phyloP scores from a whole-genome alignment of 2,797 vertebrate genomes.

The Acanthurus tractus region DNA sequence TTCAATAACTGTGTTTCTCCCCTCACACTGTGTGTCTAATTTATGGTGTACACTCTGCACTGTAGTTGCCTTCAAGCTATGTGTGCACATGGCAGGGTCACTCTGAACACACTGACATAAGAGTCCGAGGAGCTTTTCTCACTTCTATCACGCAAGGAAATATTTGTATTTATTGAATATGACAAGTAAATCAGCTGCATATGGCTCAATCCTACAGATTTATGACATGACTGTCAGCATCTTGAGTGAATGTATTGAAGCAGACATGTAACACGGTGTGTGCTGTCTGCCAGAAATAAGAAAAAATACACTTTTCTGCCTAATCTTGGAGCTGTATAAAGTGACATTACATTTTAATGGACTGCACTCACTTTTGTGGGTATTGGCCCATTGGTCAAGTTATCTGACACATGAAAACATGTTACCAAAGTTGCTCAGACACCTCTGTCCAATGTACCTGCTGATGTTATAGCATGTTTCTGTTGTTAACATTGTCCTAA shows the following conservation, averaged over 20 bases:
- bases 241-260: conserved; percentile 16
- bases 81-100: conserved; percentile 4
- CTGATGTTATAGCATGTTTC: not conserved
- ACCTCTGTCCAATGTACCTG: not conserved
- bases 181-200: conserved; percentile 52
- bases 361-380: conserved; percentile 9
- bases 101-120: conserved; percentile 5
- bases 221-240: conserved; percentile 7
- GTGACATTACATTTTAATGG: not conserved
- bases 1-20: conserved; percentile 30
- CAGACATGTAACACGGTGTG: conserved; percentile 27
- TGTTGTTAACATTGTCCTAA: not conserved
- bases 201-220: conserved; percentile 33
- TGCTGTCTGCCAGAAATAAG: not conserved
- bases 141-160: conserved; percentile 19
- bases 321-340: conserved; percentile 4
- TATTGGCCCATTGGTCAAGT: conserved; percentile 14
- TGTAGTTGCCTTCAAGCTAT: conserved; percentile 1
- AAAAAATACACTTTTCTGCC: not conserved
- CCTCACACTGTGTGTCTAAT: conserved; percentile 41
- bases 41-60: not conserved
- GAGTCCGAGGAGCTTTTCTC: conserved; percentile 25
- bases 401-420: not conserved
- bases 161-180: conserved; percentile 8
- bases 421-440: not conserved